Percentiles rank a stretch among this genome's conserved stretches.
phyloP scores from a whole-genome alignment of 2,888 invertebrate genomes.

The Notodonta ziczac region DNA sequence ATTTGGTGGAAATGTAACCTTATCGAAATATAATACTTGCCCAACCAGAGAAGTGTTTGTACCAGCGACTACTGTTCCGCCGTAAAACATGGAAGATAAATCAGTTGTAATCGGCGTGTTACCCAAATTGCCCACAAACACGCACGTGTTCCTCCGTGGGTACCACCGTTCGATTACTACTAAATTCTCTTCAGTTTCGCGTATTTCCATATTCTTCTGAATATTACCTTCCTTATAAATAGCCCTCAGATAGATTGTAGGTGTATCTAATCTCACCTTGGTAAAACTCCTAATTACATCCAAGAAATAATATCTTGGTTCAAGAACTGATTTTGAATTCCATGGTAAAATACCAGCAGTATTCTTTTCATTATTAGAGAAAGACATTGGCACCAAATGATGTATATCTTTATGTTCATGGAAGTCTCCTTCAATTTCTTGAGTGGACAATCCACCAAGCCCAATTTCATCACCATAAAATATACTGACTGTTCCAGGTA shows the following conservation, averaged over 20 bases:
- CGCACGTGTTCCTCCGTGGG: slow-evolving; percentile 90
- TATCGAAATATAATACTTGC: slow-evolving; percentile 70
- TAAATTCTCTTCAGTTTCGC: slow-evolving; percentile 86
- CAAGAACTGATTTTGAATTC: slow-evolving; percentile 84
- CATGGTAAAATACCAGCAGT: slow-evolving; percentile 85
- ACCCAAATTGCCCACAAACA: slow-evolving; percentile 90
- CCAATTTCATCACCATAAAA: slow-evolving; percentile 97
- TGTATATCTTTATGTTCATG: slow-evolving; percentile 86
- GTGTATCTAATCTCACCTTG: slow-evolving; percentile 85
- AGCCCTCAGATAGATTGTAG: slow-evolving; percentile 89
- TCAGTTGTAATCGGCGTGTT: slow-evolving; percentile 86
- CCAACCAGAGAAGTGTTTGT: slow-evolving; percentile 70
- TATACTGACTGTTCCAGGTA: slow-evolving; percentile 94
- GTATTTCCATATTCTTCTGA: slow-evolving; percentile 88
- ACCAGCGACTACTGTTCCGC: slow-evolving; percentile 83
- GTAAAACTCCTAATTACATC: slow-evolving; percentile 85
- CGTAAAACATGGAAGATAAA: slow-evolving; percentile 90
- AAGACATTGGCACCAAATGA: slow-evolving; percentile 89
- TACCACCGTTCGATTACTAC: slow-evolving; percentile 91
- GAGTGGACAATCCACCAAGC: slow-evolving; percentile 81
- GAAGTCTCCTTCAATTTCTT: slow-evolving; percentile 83
- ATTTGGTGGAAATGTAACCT: slow-evolving; percentile 72
- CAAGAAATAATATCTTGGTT: slow-evolving; percentile 79
- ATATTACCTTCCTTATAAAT: slow-evolving; percentile 87
- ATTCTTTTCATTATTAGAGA: slow-evolving; percentile 71